Evolutionary conservation across 2,888 invertebrate species (phyloP), one percentile per base, ranked within the genome.

Genomic region (Conistra vaccinii): DNA sequence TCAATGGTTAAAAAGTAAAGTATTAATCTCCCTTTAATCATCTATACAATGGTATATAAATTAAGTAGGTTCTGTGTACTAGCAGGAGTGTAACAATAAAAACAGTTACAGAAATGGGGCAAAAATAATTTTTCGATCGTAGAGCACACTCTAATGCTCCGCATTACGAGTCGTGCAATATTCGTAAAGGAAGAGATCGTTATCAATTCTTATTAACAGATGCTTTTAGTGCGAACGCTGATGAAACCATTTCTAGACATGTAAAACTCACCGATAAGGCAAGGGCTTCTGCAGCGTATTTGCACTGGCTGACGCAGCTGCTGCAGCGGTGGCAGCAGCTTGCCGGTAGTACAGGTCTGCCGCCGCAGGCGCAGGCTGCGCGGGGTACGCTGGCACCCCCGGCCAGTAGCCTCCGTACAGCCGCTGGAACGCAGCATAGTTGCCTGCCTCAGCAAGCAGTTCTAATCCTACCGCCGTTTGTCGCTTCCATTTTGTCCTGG

Each of bases 401-500:
- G 97, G 97, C 97, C 97, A 92, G 93, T 98, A 98, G 0, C 98
- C 97, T 17, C 98, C 98, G 95, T 99, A 99, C 83, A 99, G 97
- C 81, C 99, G 97, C 96, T 99, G 99, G 91, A 99, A 99, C n/a
- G 99, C 99, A 1, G 99, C 99, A 95, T 99, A 99, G 96, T 99
- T 99, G 14, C 99, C 99, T 0, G 99, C 99, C 94, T 99, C 99
- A 3, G 99, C 99, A 74, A 99, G 96, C 58, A 99, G 97, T 93
- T 99, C 99, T 87, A 99, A 95, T 0, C 99, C 99, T 4, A 99
- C 99, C 0, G 99, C 99, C 26, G 99, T 99, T 95, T 99, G 99
- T 2, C 99, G 98, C 95, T 99, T 99, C 99, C 99, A 99, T 97
- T 99, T 99, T 93, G 99, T 99, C 95, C 99, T 99, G 97, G 42